Evolutionary conservation across 2,888 invertebrate genomes (phyloP).

Genomic region (Agrilus biguttatus): DNA sequence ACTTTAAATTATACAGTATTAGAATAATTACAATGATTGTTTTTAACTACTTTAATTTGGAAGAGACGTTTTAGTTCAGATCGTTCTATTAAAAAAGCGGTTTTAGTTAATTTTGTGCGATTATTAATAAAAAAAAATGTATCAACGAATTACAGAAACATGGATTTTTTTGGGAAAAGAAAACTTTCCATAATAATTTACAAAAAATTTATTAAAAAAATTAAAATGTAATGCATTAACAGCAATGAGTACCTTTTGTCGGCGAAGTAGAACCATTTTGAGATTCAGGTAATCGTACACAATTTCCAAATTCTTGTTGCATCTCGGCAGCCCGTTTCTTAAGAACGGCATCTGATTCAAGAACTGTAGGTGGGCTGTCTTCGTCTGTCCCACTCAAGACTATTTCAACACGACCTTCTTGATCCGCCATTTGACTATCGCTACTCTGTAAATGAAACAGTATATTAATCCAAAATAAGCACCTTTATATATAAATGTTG

Average conservation of each 20-base stretch:
- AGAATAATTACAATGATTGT: too few species aligned
- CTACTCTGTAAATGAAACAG: slow-evolving; percentile 5
- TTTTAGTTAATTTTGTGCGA: too few species aligned
- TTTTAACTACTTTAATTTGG: too few species aligned
- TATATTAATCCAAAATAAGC: neutral
- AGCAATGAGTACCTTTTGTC: slow-evolving; percentile 4
- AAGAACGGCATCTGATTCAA: slow-evolving; percentile 31
- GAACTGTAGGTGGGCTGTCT: slow-evolving; percentile 27
- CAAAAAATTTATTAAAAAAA: too few species aligned
- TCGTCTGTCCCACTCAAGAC: slow-evolving; percentile 29
- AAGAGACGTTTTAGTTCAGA: too few species aligned
- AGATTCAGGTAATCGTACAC: slow-evolving; percentile 11
- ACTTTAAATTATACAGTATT: too few species aligned
- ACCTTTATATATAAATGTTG: neutral
- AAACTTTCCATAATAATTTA: too few species aligned
- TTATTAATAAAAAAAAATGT: too few species aligned
- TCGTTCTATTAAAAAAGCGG: too few species aligned
- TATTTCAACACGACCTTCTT: slow-evolving; percentile 30
- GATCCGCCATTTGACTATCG: slow-evolving; percentile 9
- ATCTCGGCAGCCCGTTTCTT: slow-evolving; percentile 33
- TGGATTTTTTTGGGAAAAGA: too few species aligned
- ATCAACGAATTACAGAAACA: too few species aligned
- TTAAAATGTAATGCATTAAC: too few species aligned
- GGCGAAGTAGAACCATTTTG: neutral
- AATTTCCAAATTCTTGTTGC: slow-evolving; percentile 30